Base-by-base conservation (phyloP, 2,888 invertebrate species). In the Acheta domesticus region DNA sequence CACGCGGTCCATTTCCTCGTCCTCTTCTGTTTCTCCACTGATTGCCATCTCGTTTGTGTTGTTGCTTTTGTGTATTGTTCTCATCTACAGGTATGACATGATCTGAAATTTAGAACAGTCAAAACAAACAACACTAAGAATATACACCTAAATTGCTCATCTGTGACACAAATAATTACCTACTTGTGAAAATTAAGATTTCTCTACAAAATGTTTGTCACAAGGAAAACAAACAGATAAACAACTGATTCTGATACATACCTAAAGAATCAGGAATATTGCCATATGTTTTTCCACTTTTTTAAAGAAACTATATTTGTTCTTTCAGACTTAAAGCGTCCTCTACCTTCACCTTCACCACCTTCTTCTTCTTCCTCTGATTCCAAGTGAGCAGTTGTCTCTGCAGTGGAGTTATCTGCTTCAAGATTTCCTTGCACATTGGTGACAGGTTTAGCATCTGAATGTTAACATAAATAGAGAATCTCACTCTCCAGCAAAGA, bases 261-360 rank as follows among this genome's bases (percentile, higher is more conserved):
- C 81, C 81, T 49, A 81, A 49, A 2, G 81, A 80, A 76, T 81
- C 81, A 48, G 81, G 80, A 73, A 81, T 81, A 79, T 80, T 80
- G 19, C 81, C 80, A 76, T 78, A 80, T n/a, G 77, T 75, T 23
- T 80, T 80, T 49, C 49, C 78, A 14, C 77, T 49, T 48, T n/a
- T 81, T 81, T 11, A 81, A 73, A 19, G 81, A 81, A 12, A 81
- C 76, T 11, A 81, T 77, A 20, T 79, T 81, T 74, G 80, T 82
- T n/a, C 84, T 79, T 81, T 84, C 84, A 78, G 81, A 82, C 78
- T 81, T 83, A 79, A 84, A 84, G 48, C 83, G 81, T 79, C 83
- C 83, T 4, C 83, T 80, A n/a, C 78, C 80, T 75, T 81, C 75
- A 75, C 82, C 82, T 23, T 81, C 82, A 77, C 81, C 74, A 49